These are phyloP conservation scores for Temnothorax unifasciatus DNA, from an alignment of 2,888 invertebrate species.

Conservation along the genomic window DNA sequence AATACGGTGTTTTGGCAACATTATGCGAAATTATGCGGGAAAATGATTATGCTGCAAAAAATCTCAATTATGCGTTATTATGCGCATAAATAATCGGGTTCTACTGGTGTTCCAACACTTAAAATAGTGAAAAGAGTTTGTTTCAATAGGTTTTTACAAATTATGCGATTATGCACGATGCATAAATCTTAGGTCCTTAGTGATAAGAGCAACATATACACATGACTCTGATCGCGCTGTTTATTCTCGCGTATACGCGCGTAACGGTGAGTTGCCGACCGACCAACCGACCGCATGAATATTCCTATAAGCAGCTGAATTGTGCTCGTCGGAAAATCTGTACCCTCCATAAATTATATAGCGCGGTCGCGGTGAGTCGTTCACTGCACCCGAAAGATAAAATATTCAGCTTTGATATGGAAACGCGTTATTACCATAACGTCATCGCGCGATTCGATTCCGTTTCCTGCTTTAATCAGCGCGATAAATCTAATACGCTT, in stretches of 20 bases:
- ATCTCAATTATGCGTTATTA: too few species aligned
- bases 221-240: conserved; percentile 35
- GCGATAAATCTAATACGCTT: conserved; percentile 42
- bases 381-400: conserved; percentile 12
- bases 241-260: conserved; percentile 18
- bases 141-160: too few species aligned
- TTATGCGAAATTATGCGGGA: too few species aligned
- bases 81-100: too few species aligned
- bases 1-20: too few species aligned
- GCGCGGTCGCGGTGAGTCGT: conserved; percentile 15
- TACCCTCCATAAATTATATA: conserved; percentile 35
- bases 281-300: conserved; percentile 33
- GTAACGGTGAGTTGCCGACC: background rate
- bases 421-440: conserved; percentile 48
- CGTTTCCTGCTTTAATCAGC: conserved; percentile 44
- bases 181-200: too few species aligned
- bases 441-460: conserved; percentile 41
- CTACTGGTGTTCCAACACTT: too few species aligned
- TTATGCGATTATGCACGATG: too few species aligned
- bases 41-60: too few species aligned
- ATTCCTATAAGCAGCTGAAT: conserved; percentile 48
- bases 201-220: too few species aligned
- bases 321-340: conserved; percentile 43
- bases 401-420: conserved; percentile 53
- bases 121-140: too few species aligned